A percentile compares a stretch with the other conserved stretches of the same genome.
These are phyloP conservation scores for Drosophila pallidifrons DNA, from an alignment of 1,140 invertebrate species.

Conservation along the genomic window DNA sequence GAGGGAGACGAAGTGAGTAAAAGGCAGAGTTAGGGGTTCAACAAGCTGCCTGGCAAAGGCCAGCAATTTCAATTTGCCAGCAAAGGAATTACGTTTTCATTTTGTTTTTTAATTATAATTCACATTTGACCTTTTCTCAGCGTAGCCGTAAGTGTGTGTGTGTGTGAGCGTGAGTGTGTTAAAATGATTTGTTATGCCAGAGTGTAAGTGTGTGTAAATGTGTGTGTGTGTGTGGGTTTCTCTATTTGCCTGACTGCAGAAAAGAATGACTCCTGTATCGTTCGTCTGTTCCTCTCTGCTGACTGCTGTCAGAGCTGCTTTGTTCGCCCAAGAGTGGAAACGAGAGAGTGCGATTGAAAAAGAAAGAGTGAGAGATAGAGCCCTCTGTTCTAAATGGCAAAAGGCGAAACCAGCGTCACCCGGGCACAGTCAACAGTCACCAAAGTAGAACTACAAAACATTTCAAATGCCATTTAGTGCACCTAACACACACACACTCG, in stretches of 20 bases:
- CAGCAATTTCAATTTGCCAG: conserved; percentile 62
- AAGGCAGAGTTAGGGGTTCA: not conserved
- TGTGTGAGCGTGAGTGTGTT: conserved; percentile 31
- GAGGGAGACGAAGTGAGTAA: no score
- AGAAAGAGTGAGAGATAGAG: not conserved
- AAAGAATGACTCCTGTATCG: conserved; percentile 27
- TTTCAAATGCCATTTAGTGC: conserved; percentile 63
- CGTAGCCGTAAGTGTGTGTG: conserved; percentile 12
- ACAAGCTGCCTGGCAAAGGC: conserved; percentile 30
- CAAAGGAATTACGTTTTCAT: conserved; percentile 63
- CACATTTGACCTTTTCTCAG: conserved; percentile 53
- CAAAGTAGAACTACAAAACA: conserved; percentile 57
- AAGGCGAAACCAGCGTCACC: conserved; percentile 54
- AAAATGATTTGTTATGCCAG: conserved; percentile 50
- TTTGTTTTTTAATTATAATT: conserved; percentile 68
- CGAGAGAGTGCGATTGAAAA: no score
- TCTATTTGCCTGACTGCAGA: conserved; percentile 16
- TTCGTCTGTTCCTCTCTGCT: not conserved
- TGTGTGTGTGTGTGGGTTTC: conserved; percentile 20
- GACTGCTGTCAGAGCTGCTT: conserved; percentile 36
- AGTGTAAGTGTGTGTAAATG: conserved; percentile 27
- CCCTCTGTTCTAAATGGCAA: conserved; percentile 44
- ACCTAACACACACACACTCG: conserved; percentile 38
- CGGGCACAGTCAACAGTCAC: conserved; percentile 33
- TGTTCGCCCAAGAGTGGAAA: conserved; percentile 1